Evolutionary conservation across 2,113 vertebrate species (phyloP), one percentile per base, ranked within the genome.

Genomic region (Hippocampus guttulatus): DNA sequence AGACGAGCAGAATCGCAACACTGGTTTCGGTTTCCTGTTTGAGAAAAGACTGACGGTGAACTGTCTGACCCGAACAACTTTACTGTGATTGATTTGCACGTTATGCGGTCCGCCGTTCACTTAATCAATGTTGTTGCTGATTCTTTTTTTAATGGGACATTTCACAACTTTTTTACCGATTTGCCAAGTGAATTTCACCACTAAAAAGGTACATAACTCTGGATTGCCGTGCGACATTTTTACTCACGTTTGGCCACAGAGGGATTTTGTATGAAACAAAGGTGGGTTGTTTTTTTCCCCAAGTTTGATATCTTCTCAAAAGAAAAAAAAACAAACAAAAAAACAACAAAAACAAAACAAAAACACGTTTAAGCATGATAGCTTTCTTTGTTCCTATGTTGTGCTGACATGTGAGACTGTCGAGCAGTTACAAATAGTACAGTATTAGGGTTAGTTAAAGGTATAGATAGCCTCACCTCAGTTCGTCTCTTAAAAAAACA

Each of bases 401-500:
- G 95, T 96, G 90, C 89, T 92, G 94, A 95, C 93, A 92, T 95
- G 95, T 96, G 89, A 94, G 95, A 95, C 95, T 95, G 94, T 96
- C 92, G 93, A 96, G 89, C 95, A 95, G 94, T 96, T 96, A 67
- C 87, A 87, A 92, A 93, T 52, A 45, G 41, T 47, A 88, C 96
- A 96, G 95, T 95, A 93, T 95, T 97, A 95, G 97, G 94, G 87
- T 94, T 94, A 94, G 95, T 94, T 94, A 93, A 93, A 93, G 93
- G 92, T 94, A 92, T 95, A 96, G 96, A 94, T 96, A 96, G 95
- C 95, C 95, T 95, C 95, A 95, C 95, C 96, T 97, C 94, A 94
- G 95, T 95, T 98, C 93, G 94, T 95, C 94, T 96, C 94, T 94
- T 94, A 90, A 82, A 89, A 82, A 47, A 47, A 47, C 45, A 47